A percentile compares a stretch with the other conserved stretches of the same genome.
Conservation (phyloP, 2,113 vertebrate species). For the Anthoscopus minutus region DNA sequence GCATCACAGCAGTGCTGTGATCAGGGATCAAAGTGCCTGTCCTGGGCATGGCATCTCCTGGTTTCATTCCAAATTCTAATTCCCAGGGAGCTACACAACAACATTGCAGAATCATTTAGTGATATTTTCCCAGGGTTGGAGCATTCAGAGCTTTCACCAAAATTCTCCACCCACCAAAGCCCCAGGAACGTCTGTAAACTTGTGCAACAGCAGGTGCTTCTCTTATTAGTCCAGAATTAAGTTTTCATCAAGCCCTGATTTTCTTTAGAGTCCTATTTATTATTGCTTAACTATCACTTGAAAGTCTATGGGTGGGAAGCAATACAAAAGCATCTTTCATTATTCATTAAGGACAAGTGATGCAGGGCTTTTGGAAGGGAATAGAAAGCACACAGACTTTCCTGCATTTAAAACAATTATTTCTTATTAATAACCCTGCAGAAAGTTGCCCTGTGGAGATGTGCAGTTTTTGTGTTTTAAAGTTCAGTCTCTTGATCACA, state of each 20-base stretch:
- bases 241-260: neutral
- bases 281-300: neutral
- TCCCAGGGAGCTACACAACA: neutral
- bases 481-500: slow-evolving; percentile 9
- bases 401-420: slow-evolving; percentile 46
- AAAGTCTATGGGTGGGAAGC: slow-evolving; percentile 4
- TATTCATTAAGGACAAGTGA: slow-evolving; percentile 42
- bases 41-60: neutral
- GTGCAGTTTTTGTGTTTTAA: slow-evolving; percentile 17
- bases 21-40: neutral
- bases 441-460: neutral
- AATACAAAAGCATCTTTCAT: slow-evolving; percentile 38
- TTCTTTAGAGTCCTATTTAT: slow-evolving; percentile 9
- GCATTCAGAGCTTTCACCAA: neutral
- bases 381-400: neutral
- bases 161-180: neutral
- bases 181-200: neutral
- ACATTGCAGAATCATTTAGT: neutral
- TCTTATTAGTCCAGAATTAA: neutral
- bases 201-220: neutral
- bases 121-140: neutral
- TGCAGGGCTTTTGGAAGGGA: neutral
- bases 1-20: no score
- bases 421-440: slow-evolving; percentile 31
- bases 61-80: neutral